A percentile compares a stretch with the other conserved stretches of the same genome.
Evolutionary conservation across 2,113 vertebrate species (phyloP).

Genomic region (Hepsetus odoe): DNA sequence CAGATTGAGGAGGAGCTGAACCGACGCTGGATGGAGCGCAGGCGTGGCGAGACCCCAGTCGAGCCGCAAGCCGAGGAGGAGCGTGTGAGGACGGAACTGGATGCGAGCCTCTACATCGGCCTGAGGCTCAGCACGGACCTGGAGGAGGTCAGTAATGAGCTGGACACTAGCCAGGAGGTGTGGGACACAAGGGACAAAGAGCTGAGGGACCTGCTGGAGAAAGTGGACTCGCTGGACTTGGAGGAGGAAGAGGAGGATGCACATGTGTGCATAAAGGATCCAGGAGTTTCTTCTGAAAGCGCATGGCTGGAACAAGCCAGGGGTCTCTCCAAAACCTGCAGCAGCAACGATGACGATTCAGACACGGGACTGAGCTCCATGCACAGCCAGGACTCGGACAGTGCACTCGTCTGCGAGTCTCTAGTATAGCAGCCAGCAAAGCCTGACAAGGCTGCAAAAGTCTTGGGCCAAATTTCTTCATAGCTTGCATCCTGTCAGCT

Average conservation of each 20-base stretch:
- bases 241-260: slow-evolving; percentile 43
- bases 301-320: slow-evolving; percentile 85
- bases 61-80: slow-evolving; percentile 78
- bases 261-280: slow-evolving; percentile 32
- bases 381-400: slow-evolving; percentile 96
- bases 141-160: slow-evolving; percentile 80
- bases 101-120: slow-evolving; percentile 90
- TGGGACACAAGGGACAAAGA: slow-evolving; percentile 81
- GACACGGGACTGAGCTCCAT: slow-evolving; percentile 95
- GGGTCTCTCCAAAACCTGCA: slow-evolving; percentile 77
- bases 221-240: slow-evolving; percentile 77
- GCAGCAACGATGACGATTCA: slow-evolving; percentile 88
- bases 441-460: neutral
- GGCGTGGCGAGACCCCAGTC: slow-evolving; percentile 77
- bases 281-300: slow-evolving; percentile 48
- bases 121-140: slow-evolving; percentile 89
- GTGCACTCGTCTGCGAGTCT: slow-evolving; percentile 84
- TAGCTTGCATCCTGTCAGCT: too few species aligned
- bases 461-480: too few species aligned
- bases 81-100: slow-evolving; percentile 86
- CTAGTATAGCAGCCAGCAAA: slow-evolving; percentile 76
- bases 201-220: slow-evolving; percentile 82
- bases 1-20: slow-evolving; percentile 92
- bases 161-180: slow-evolving; percentile 81
- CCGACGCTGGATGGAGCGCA: slow-evolving; percentile 87